Evolutionary conservation across 2,888 invertebrate species (phyloP), one percentile per base, ranked within the genome.

Genomic region (Orchesellides sinensis): DNA sequence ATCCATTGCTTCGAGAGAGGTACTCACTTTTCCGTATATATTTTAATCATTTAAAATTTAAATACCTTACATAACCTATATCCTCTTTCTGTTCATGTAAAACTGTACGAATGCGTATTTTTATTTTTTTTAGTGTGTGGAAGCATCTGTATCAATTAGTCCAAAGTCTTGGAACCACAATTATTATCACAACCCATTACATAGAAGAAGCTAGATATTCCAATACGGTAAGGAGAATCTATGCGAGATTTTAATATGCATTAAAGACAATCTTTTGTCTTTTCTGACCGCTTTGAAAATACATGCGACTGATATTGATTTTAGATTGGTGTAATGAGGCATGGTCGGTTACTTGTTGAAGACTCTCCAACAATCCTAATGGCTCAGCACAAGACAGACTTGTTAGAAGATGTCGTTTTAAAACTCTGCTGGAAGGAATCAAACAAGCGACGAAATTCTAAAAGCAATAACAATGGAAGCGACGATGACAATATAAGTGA

Each of bases 1-100:
- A 97, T 92, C 97, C 97, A 0, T 92, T 96, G 86, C 92, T 98
- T 66, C 92, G 96, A 23, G 95, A 96, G 91, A 96, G 93, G 95
- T 94, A 90, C 8, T 27, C 45, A 12, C 12, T n/a, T 8, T 23
- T 45, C 25, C 19, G 14, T 10, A 14, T 3, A 40, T 40, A 35
- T 29, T 61, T 12, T 10, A 32, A 35, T 35, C 35, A 35, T 8
- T 12, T 35, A 35, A 35, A 8, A 35, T 8, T 35, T 35, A 35
- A 35, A 8, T 8, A 8, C 12, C 35, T 12, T 12, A 35, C 6
- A 35, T 8, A 12, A 8, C 35, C 35, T 8, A 35, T 35, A 35
- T 35, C n/a, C n/a, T n/a, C n/a, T n/a, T n/a, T n/a, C n/a, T n/a
- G n/a, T n/a, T n/a, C n/a, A n/a, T 35, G 35, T 35, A 35, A 35